Base-by-base conservation (phyloP, 2,888 invertebrate species). In the Hemaris fuciformis region DNA sequence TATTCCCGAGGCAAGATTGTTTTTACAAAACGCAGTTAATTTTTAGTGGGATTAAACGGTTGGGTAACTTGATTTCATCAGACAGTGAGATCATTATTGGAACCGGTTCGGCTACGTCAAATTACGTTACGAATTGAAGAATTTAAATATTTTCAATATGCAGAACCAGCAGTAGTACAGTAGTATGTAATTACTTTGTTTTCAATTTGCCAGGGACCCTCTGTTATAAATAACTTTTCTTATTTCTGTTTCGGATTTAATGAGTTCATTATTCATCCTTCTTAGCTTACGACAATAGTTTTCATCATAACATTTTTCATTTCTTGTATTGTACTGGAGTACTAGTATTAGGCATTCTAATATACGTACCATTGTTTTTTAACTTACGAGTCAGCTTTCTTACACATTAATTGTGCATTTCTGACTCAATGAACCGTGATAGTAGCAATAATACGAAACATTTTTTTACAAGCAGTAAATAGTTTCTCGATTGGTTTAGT, bases 51-150 rank as follows among this genome's bases (percentile, higher is more conserved):
- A 64, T 71, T 67, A 73, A 67, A 72, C 66, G 61, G 67, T 66
- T 67, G 67, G 62, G 66, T 63, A 68, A 66, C 69, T 78, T 71
- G 75, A 45, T 76, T 83, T 84, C 81, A 81, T 75, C 79, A 77
- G 79, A 79, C 79, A 79, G 83, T 89, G 88, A 89, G 85, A 84
- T 90, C 88, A 88, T 75, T 80, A 76, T 72, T 75, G 66, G 70
- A 81, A 87, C 87, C 83, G 85, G 86, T 87, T 83, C 73, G 66
- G 71, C 78, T 77, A 74, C 73, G 71, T 74, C 67, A 45, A 59
- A 67, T 67, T 70, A 71, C 65, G 67, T 73, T 75, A 74, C 74
- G 70, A 71, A 64, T 66, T 66, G 64, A 67, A 66, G 64, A 69
- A 73, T 71, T 72, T 63, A 66, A 68, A 46, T 57, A 68, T 65